These are phyloP conservation scores for Oostethus manadensis DNA, from an alignment of 2,113 vertebrate genomes.

Conservation along the genomic window DNA sequence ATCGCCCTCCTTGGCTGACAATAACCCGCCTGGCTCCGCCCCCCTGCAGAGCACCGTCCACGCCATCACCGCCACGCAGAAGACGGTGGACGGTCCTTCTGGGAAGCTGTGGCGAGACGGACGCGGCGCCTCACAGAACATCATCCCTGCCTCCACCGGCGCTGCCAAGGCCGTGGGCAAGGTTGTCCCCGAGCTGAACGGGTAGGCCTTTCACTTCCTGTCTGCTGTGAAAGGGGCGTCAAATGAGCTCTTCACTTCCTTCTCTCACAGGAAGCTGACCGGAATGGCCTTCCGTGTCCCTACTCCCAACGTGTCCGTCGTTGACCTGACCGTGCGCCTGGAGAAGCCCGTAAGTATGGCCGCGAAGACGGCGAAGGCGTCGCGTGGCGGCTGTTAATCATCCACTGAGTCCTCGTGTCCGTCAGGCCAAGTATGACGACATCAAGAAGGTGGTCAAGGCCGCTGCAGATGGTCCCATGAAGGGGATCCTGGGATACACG, in stretches of 20 bases:
- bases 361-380: too few relatives aligned
- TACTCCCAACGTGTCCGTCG: slow-evolving; percentile 85
- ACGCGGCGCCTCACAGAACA: slow-evolving; percentile 85
- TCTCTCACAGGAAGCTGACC: slow-evolving; percentile 78
- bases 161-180: slow-evolving; percentile 91
- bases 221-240: too few relatives aligned
- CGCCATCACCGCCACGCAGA: slow-evolving; percentile 87
- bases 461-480: slow-evolving; percentile 84
- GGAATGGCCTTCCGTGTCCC: slow-evolving; percentile 95
- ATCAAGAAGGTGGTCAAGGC: slow-evolving; percentile 87
- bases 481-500: slow-evolving; percentile 89
- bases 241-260: not conserved
- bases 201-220: slow-evolving; percentile 60
- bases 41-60: slow-evolving; percentile 83
- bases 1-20: too few relatives aligned
- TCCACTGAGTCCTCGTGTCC: too few relatives aligned
- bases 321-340: slow-evolving; percentile 87
- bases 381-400: too few relatives aligned
- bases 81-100: slow-evolving; percentile 89
- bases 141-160: slow-evolving; percentile 88
- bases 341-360: slow-evolving; percentile 79
- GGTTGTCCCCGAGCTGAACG: slow-evolving; percentile 87
- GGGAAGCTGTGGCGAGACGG: slow-evolving; percentile 87
- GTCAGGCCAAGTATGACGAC: slow-evolving; percentile 84
- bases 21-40: not conserved